Evolutionary conservation across 2,797 vertebrate species (phyloP), one percentile per base, ranked within the genome.

Genomic region (Alauda arvensis): DNA sequence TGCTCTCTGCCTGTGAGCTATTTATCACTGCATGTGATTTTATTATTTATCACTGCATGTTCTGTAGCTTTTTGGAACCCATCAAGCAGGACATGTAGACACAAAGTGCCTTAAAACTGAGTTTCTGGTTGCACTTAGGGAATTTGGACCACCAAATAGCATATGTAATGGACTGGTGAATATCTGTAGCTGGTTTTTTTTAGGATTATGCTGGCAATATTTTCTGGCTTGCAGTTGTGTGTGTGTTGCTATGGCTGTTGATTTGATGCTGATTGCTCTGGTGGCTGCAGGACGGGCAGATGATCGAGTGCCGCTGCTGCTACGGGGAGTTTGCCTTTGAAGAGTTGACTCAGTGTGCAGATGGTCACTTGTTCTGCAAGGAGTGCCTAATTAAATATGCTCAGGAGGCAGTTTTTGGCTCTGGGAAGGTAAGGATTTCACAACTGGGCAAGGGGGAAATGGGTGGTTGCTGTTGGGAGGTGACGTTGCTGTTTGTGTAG

Each of bases 321-420:
- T 99, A 97, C 0, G 99, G 98, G 45, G 98, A 99, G 83, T 99
- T 99, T 89, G 98, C 99, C 0, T 99, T 99, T 13, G 99, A 99
- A 94, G 98, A 99, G 93, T 97, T 99, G 96, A 99, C 99, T 1
- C 99, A 99, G 93, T 99, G 99, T 71, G 98, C 98, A 0, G 99
- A 99, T 39, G 99, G 99, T 71, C 99, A 99, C 95, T 97, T 99
- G 74, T 99, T 99, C 97, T 99, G 99, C 95, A 98, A 99, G 96
- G 99, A 99, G 93, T 99, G 99, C 96, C 98, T 99, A 91, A 98
- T 99, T 93, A 99, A 98, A 96, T 99, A 99, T 4, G 98, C 99
- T 94, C 98, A 99, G 96, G 99, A 99, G 96, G 99, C 99, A 0
- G 99, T 99, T 33, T 99, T 99, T 63, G 99, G 99, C 93, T 98